Evolutionary conservation across 1,140 invertebrate genomes (phyloP).

Genomic region (Drosophila leontia): DNA sequence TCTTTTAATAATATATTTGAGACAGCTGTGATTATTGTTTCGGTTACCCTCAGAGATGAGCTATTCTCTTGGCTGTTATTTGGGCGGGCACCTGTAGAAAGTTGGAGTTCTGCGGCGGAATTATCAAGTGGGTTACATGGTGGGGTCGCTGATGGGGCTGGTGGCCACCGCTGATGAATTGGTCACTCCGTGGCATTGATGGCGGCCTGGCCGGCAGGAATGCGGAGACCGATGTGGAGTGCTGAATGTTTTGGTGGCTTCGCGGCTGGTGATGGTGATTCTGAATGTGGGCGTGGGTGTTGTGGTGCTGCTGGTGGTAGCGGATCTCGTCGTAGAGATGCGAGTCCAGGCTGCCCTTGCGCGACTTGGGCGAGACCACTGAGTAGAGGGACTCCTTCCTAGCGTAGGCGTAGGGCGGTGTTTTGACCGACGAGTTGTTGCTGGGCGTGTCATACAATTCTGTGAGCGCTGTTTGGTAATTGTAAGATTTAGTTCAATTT

Average conservation of each 20-base stretch:
- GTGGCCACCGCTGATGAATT: conserved; percentile 14
- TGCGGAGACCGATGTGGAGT: conserved; percentile 62
- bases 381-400: conserved; percentile 82
- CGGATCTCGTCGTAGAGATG: conserved; percentile 83
- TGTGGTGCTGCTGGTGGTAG: conserved; percentile 74
- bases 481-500: not conserved
- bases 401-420: conserved; percentile 74
- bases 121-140: conserved; percentile 73
- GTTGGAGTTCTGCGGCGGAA: conserved; percentile 78
- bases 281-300: conserved; percentile 17
- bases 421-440: conserved; percentile 76
- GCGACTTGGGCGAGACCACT: conserved; percentile 74
- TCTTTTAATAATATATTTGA: not conserved
- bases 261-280: conserved; percentile 44
- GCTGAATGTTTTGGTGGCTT: conserved; percentile 38
- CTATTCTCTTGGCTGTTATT: conserved; percentile 64
- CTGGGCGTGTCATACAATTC: conserved; percentile 82
- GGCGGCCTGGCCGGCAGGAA: conserved; percentile 45
- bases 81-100: conserved; percentile 75
- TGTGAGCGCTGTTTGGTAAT: conserved; percentile 51
- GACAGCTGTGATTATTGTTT: not conserved
- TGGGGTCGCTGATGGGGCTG: conserved; percentile 34
- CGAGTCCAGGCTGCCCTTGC: conserved; percentile 78
- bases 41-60: conserved; percentile 57
- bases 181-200: conserved; percentile 20